Base-by-base conservation (phyloP, 1,140 invertebrate species). In the Callitettix versicolor region DNA sequence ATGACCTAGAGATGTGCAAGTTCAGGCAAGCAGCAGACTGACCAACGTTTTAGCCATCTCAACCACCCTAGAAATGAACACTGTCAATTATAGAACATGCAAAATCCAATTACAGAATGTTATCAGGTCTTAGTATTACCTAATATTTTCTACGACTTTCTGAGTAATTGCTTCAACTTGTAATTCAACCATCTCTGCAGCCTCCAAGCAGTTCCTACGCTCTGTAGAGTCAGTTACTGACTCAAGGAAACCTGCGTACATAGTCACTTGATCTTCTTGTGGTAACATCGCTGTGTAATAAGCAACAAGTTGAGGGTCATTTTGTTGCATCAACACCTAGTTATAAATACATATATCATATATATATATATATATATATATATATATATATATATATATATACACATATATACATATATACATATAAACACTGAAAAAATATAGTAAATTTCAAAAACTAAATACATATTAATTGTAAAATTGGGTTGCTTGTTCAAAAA, bases 121-220 rank as follows among this genome's bases (percentile, higher is more conserved):
- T 30, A 4, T 30, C 26, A 30, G 3, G 3, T 9, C 26, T 9
- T 4, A 30, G 26, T 30, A 4, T 30, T 72, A 67, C 43, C 79
- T 74, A 41, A 90, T 83, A 65, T 80, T 85, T 64, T 91, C 86
- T 0, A 95, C 90, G 1, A 92, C 84, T 36, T 81, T 70, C 65
- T 85, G 84, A 0, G 90, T 91, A 24, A 94, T 90, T 1, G 78
- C 78, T 51, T 82, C 77, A n/a, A 94, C 77, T 71, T 92, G 84
- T 17, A 96, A 71, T n/a, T 84, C 84, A 22, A 80, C 82, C 56
- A 82, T 73, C 64, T 86, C 75, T 2, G 84, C 88, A 15, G 81
- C 77, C 15, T 70, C 63, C 6, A 91, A 65, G 55, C 81, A 83
- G n/a, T 66, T 61, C 36, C 68, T 68, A 1, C 78, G 73, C 53